Base-by-base conservation (phyloP, 35 echinoderm and acorn worm species). In the Ptychodera flava region DNA sequence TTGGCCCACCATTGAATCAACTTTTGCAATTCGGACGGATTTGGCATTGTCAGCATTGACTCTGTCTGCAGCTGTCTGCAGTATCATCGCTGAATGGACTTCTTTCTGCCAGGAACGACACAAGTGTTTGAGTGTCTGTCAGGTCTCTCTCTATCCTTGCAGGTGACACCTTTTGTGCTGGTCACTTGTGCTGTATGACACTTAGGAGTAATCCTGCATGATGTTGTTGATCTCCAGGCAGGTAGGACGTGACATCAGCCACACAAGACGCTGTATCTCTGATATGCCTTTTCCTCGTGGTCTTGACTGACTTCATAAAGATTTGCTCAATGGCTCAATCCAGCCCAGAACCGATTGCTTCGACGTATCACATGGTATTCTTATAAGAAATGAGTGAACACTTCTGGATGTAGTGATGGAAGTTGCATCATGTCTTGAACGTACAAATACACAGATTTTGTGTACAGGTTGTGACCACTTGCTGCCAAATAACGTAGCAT, bases 401-500 rank as follows among this genome's bases (percentile, higher is more conserved):
- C 45, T 22, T 64, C 6, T 64, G 45, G 45, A 22, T 22, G 22
- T 64, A 12, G 45, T 64, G 6, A 6, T 22, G n/a, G n/a, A n/a
- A 64, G 45, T 64, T 64, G 6, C 22, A 12, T 22, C 45, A 32
- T 83, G 16, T 29, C 35, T 88, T 80, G 78, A 15, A 77, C 15
- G 75, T 77, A 77, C 75, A 6, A 32, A 32, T 80, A 29, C 30
- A 75, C 30, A 33, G 33, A 80, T 81, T 88, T 88, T 14, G 86
- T 75, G 36, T 88, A 88, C 77, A 83, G 77, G 35, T 88, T 88
- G 16, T 80, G 86, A 29, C 86, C 86, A 82, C 31, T 31, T 31
- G 86, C 86, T 88, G 87, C 87, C 29, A 83, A 82, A 79, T 82
- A 81, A 0, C 78, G 87, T 82, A 82, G 31, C 87, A 82, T 81